Percentiles rank a stretch among this genome's conserved stretches.
These are phyloP conservation scores for Heliconius ethilla DNA, from an alignment of 2,888 invertebrate genomes.

Conservation along the genomic window DNA sequence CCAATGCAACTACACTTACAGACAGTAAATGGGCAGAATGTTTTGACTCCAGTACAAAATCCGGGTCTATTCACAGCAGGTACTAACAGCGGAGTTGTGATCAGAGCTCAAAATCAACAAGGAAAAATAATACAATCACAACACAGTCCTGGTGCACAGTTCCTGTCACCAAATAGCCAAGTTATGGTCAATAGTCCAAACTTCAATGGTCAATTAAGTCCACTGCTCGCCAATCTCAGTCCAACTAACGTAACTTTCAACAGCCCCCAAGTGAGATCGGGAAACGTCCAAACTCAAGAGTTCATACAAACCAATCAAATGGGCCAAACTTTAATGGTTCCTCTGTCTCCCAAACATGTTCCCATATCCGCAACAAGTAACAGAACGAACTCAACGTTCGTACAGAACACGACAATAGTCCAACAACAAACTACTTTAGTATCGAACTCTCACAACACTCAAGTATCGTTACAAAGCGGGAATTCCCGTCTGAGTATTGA, in stretches of 20 bases:
- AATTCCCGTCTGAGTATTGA: constrained; percentile 81
- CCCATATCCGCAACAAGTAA: constrained; percentile 79
- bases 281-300: constrained; percentile 85
- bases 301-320: constrained; percentile 86
- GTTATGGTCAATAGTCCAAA: constrained; percentile 88
- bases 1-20: constrained; percentile 90
- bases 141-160: constrained; percentile 86
- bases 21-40: constrained; percentile 90
- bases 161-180: constrained; percentile 88
- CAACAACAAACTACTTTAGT: constrained; percentile 91
- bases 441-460: constrained; percentile 83
- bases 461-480: constrained; percentile 62
- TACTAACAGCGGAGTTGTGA: constrained; percentile 89
- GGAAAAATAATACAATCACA: constrained; percentile 86
- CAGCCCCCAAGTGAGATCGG: constrained; percentile 76
- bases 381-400: constrained; percentile 87
- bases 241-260: constrained; percentile 86
- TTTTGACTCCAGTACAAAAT: constrained; percentile 87
- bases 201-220: constrained; percentile 89
- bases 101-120: constrained; percentile 87
- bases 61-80: constrained; percentile 84
- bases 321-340: constrained; percentile 88
- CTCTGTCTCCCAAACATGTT: constrained; percentile 84
- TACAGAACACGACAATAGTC: constrained; percentile 92
- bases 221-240: constrained; percentile 87